Base-by-base conservation (phyloP, 2,888 invertebrate species). In the Tuberolachnus salignus region DNA sequence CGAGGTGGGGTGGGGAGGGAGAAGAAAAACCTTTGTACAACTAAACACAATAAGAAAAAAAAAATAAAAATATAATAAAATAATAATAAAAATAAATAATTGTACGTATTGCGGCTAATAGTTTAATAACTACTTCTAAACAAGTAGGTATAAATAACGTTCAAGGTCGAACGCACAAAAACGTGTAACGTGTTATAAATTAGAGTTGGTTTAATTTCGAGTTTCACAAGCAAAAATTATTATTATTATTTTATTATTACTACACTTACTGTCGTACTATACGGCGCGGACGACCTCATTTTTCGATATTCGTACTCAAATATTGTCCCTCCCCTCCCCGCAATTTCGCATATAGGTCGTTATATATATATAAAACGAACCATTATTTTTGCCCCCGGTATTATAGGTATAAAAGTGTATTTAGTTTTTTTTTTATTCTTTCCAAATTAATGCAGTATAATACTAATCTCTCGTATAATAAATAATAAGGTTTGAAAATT, bases 151-250 rank as follows among this genome's bases (percentile, higher is more conserved):
- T n/a, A 75, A 75, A 74, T 55, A 75, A 75, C 26, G 55, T 26
- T 75, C 74, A 66, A 66, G 74, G 66, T 46, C 46, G 74, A 55
- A 26, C 66, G 51, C 49, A 57, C 63, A 34, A 49, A 16, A 14
- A 51, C 14, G 14, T 51, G 14, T 42, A 53, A 70, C 23, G 57
- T n/a, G 70, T 57, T 70, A 69, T 69, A 69, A 69, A 69, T 53
- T 67, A 69, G 53, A 53, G 53, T 69, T 44, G 70, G 57, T 70
- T 70, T 70, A 70, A 57, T 59, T 59, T 72, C 59, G 19, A 72
- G 71, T 72, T 72, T 72, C 71, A 46, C 46, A 59, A 72, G 26
- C 46, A 14, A 59, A n/a, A 59, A 49, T 72, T 23, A 26, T 59
- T 61, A 59, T 71, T 46, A 59, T 34, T 34, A 4, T 34, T n/a